These are phyloP conservation scores for Seira musarum DNA, from an alignment of 2,888 invertebrate species.

Conservation along the genomic window DNA sequence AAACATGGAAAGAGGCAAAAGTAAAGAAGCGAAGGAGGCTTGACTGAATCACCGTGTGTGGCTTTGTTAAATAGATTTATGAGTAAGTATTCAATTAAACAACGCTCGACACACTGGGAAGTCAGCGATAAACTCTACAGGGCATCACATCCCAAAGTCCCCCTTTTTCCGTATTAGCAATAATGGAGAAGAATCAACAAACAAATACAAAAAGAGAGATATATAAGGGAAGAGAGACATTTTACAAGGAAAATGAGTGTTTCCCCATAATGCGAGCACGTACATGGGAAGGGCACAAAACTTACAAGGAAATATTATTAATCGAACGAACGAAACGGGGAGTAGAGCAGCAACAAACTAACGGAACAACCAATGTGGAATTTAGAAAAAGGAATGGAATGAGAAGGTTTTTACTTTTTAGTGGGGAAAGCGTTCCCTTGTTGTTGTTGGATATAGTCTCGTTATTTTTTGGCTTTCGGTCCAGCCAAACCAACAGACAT, in stretches of 20 bases:
- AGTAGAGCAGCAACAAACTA: conserved; percentile 9
- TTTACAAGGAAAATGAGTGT: conserved; percentile 7
- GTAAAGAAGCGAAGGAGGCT: conserved; percentile 35
- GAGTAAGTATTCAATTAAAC: conserved; percentile 59
- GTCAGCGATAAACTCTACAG: conserved; percentile 55
- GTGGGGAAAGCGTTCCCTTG: not conserved
- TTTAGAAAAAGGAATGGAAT: conserved; percentile 6
- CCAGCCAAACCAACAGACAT: not conserved
- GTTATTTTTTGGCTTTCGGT: conserved; percentile 4
- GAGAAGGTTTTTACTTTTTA: not conserved
- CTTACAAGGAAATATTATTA: conserved; percentile 48
- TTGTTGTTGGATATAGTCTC: not conserved
- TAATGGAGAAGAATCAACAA: conserved; percentile 33
- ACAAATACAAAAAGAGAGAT: conserved; percentile 21
- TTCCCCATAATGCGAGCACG: not conserved
- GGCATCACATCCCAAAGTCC: conserved; percentile 43
- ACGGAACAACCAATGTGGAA: conserved; percentile 1
- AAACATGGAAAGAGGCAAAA: conserved; percentile 16
- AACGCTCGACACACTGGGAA: conserved; percentile 51
- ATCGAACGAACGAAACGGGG: conserved; percentile 9
- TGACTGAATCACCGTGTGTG: conserved; percentile 55
- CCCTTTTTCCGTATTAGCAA: conserved; percentile 38
- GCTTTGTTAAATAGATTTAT: conserved; percentile 60
- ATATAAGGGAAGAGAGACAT: not conserved
- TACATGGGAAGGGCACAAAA: not conserved